phyloP scores from a whole-genome alignment of 2,113 vertebrate species.

The Pedionomus torquatus region DNA sequence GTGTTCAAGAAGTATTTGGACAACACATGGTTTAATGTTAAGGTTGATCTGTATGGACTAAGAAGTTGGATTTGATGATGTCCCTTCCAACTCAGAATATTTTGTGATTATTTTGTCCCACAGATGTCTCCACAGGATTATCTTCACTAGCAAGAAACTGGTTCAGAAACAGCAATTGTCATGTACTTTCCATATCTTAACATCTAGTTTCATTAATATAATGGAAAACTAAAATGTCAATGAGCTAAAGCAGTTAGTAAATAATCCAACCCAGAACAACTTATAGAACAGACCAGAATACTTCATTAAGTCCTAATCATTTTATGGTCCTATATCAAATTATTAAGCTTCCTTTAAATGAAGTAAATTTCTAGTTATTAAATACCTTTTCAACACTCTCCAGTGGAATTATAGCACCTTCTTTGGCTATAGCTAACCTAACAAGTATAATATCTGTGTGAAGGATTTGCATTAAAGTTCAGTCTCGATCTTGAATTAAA shows the following conservation, averaged over 20 bases:
- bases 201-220: not conserved
- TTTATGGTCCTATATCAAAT: not conserved
- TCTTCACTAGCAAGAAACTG: not conserved
- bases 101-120: not conserved
- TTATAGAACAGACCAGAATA: not conserved
- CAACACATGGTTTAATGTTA: not conserved
- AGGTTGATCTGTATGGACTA: not conserved
- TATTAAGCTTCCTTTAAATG: not conserved
- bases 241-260: not conserved
- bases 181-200: not conserved
- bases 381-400: not conserved
- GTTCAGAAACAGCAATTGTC: not conserved
- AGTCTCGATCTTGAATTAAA: not conserved
- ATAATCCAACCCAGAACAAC: not conserved
- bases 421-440: not conserved
- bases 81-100: not conserved
- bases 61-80: not conserved
- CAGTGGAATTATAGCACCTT: not conserved
- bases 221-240: not conserved
- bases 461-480: not conserved
- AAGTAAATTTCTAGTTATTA: not conserved
- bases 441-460: not conserved
- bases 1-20: not conserved
- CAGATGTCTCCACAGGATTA: not conserved
- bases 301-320: not conserved